Conservation (phyloP, 2,113 vertebrate genomes). For the Noturus placidus region DNA sequence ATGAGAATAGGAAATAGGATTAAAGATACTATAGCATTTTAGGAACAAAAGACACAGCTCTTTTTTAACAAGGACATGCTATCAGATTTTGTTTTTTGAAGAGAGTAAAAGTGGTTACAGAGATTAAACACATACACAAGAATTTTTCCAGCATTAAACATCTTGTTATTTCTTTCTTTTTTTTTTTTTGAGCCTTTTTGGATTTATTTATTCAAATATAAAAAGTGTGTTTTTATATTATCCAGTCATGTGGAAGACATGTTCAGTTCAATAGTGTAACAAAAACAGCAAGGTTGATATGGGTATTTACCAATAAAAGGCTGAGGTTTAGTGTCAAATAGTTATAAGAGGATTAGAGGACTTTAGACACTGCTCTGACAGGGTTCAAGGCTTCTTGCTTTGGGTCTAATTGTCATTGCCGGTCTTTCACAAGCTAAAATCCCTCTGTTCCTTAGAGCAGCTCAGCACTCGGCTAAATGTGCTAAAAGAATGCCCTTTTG, state of each 20-base stretch:
- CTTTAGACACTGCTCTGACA: constrained; percentile 58
- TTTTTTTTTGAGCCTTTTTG: constrained; percentile 57
- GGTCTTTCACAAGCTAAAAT: constrained; percentile 53
- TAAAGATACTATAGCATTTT: constrained; percentile 22
- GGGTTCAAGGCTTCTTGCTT: constrained; percentile 60
- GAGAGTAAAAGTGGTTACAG: constrained; percentile 60
- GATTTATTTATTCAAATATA: constrained; percentile 65
- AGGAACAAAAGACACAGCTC: constrained; percentile 42
- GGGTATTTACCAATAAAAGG: constrained; percentile 75
- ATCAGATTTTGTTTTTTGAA: constrained; percentile 65
- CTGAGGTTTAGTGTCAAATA: constrained; percentile 58
- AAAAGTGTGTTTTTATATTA: constrained; percentile 64
- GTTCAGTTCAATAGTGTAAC: constrained; percentile 69
- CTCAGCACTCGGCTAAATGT: constrained; percentile 25
- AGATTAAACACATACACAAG: constrained; percentile 68
- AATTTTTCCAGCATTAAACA: constrained; percentile 62
- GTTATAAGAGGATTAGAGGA: constrained; percentile 74
- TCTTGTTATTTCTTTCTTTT: constrained; percentile 39
- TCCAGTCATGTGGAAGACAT: constrained; percentile 63
- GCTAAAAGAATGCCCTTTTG: constrained; percentile 29
- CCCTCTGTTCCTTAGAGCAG: constrained; percentile 31
- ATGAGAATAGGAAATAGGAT: constrained; percentile 44
- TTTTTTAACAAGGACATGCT: constrained; percentile 70
- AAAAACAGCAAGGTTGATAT: constrained; percentile 67
- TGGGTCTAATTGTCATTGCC: constrained; percentile 68